Base-by-base conservation (phyloP, 2,888 invertebrate species). In the Drosophila pseudotakahashii region DNA sequence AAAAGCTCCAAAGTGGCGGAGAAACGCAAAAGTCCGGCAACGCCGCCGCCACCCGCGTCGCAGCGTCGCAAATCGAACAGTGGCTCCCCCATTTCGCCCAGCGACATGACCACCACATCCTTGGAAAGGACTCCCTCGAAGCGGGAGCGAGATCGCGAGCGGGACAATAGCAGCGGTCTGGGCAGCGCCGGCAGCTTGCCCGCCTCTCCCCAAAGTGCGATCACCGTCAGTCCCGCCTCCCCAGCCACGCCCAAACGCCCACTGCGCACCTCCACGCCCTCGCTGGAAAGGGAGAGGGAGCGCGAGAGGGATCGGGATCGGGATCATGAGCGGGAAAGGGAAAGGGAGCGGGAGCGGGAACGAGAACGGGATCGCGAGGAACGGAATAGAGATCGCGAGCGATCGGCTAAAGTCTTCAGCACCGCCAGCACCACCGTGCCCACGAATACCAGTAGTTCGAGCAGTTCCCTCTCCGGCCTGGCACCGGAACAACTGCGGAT, bases 11-110 rank as follows among this genome's bases (percentile, higher is more conserved):
- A 91, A 90, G 92, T 91, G 91, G 91, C 91, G 88, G 91, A 92
- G 75, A 92, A 92, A 92, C 88, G 91, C 75, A 92, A 91, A 72
- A 88, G 90, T 73, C 82, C 91, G 57, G 89, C 91, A 74, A 89
- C 91, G 66, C 76, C 85, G 68, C 64, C 79, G 82, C 84, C 79
- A 80, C 84, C 84, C 62, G 89, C 90, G 73, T 90, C 90, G 48
- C 82, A 84, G 82, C 84, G 89, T 71, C 89, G 89, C 51, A 90
- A 90, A 51, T 80, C 89, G 16, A 14, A 41, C 53, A 34, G 19
- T 39, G 62, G 32, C 51, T 37, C 37, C 37, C 48, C 36, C 36
- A 34, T 34, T 0, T 48, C 48, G 34, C 48, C 70, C 19, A 39
- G 48, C 44, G 74, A 80, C 19, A 81, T 87, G 81, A 83, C 81